These are phyloP conservation scores for Muscina levida DNA, from an alignment of 2,888 invertebrate genomes.

Conservation along the genomic window DNA sequence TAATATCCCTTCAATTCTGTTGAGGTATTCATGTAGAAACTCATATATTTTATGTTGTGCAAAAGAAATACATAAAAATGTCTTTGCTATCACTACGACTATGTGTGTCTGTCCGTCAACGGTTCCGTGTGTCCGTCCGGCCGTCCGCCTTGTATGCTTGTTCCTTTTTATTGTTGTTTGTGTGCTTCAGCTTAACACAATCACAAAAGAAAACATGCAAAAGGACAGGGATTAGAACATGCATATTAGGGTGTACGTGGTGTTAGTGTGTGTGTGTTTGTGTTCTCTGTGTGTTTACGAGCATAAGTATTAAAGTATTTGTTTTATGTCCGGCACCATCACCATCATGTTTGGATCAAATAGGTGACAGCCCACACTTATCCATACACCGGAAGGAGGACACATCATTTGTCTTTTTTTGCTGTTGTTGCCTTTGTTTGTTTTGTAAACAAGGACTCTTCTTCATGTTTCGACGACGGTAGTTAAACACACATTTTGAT, in stretches of 20 bases:
- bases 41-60: slow-evolving; percentile 41
- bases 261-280: slow-evolving; percentile 5
- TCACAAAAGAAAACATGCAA: slow-evolving; percentile 31
- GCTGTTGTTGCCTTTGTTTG: slow-evolving; percentile 21
- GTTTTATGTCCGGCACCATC: slow-evolving; percentile 6
- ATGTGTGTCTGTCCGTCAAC: neutral
- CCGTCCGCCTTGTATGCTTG: neutral
- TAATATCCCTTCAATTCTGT: slow-evolving; percentile 31
- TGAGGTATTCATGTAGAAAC: slow-evolving; percentile 38
- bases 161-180: slow-evolving; percentile 10
- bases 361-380: slow-evolving; percentile 24
- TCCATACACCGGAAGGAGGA: neutral
- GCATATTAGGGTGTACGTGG: slow-evolving; percentile 15
- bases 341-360: slow-evolving; percentile 12
- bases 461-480: neutral
- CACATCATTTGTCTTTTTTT: slow-evolving; percentile 28
- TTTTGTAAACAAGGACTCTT: slow-evolving; percentile 27
- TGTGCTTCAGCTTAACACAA: slow-evolving; percentile 33
- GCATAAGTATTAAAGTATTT: neutral
- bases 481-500: slow-evolving; percentile 10
- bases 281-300: neutral
- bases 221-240: too few species aligned
- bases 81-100: neutral
- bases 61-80: slow-evolving; percentile 1
- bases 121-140: neutral